Conservation (phyloP, 2,113 vertebrate genomes). For the Xiphorhynchus elegans region DNA sequence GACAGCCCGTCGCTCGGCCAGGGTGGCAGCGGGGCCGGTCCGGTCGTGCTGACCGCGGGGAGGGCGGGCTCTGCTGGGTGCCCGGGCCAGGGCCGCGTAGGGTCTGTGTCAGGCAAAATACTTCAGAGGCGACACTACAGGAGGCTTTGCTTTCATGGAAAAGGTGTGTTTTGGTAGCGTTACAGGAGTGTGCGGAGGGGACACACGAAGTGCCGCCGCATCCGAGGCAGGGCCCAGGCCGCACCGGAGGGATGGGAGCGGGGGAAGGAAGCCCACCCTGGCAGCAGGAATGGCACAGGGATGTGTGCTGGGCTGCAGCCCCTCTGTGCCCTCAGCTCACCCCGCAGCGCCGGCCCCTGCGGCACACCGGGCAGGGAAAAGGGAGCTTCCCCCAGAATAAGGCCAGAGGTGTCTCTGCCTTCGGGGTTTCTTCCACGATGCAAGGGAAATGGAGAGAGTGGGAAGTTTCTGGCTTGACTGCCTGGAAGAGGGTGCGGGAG, state of each 20-base stretch:
- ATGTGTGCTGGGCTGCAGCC: not conserved
- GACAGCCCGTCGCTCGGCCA: no score
- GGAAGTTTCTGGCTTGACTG: not conserved
- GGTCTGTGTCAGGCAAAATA: not conserved
- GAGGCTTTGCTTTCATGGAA: not conserved
- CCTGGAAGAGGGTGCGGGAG: not conserved
- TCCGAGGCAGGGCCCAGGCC: accelerated
- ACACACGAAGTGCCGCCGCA: accelerated
- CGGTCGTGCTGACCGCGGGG: accelerated
- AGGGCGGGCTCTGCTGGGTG: not conserved
- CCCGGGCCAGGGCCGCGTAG: not conserved
- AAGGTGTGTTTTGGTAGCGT: not conserved
- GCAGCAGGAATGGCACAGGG: not conserved
- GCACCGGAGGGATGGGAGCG: accelerated
- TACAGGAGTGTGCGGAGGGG: accelerated
- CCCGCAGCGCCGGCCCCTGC: not conserved
- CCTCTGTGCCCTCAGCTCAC: constrained; percentile 5
- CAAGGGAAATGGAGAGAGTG: not conserved
- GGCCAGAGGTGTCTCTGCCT: not conserved
- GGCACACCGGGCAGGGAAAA: not conserved
- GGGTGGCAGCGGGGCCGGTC: no score
- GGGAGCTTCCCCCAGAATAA: not conserved
- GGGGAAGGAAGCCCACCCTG: accelerated
- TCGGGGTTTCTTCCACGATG: not conserved
- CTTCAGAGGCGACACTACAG: not conserved